Conservation (phyloP, 2,888 invertebrate genomes). For the Stenolophus ochropezus region DNA sequence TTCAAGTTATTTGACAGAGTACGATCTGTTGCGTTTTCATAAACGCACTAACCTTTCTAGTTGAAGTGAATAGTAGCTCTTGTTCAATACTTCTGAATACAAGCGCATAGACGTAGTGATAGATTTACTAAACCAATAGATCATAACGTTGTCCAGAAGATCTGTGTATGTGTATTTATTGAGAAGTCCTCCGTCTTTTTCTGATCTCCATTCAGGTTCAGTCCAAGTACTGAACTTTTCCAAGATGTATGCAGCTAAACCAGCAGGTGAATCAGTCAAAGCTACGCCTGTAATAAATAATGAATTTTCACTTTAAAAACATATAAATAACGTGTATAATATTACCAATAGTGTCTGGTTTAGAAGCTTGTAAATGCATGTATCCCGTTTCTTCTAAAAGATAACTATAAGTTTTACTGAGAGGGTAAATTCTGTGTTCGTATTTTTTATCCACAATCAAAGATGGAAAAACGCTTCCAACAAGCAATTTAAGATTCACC, state of each 20-base stretch:
- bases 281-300: constrained; percentile 76
- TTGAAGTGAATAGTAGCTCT: too few relatives aligned
- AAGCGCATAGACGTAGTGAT: constrained; percentile 85
- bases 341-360: constrained; percentile 88
- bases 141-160: constrained; percentile 85
- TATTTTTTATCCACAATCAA: constrained; percentile 75
- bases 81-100: constrained; percentile 80
- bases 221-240: constrained; percentile 92
- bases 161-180: constrained; percentile 81
- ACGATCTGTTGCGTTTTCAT: too few relatives aligned
- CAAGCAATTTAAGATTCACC: constrained; percentile 65
- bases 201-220: constrained; percentile 73
- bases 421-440: constrained; percentile 70
- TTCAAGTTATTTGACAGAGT: background rate
- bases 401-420: constrained; percentile 5
- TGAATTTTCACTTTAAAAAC: too few relatives aligned
- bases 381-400: constrained; percentile 75
- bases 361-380: constrained; percentile 88
- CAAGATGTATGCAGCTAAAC: constrained; percentile 91
- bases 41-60: too few relatives aligned
- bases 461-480: constrained; percentile 77
- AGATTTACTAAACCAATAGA: constrained; percentile 86
- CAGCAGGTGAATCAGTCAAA: constrained; percentile 86
- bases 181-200: constrained; percentile 80
- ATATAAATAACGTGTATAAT: background rate